Percentiles rank a stretch among this genome's conserved stretches.
Conservation (phyloP, 2,113 vertebrate genomes). For the Catharus bicknelli region DNA sequence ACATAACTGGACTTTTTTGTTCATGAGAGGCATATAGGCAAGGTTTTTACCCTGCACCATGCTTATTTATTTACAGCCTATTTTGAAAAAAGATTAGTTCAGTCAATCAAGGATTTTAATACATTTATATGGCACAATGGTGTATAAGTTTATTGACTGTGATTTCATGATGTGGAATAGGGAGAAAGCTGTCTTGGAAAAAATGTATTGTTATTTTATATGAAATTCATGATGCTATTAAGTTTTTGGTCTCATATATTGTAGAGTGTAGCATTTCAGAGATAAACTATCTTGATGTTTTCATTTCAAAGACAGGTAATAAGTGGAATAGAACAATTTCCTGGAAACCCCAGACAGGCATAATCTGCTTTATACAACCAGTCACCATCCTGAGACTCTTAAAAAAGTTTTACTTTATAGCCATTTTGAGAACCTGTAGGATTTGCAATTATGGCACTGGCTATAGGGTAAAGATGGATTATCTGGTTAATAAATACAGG, state of each 20-base stretch:
- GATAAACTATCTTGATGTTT: constrained; percentile 78
- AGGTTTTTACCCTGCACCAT: neutral
- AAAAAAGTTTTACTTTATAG: constrained; percentile 71
- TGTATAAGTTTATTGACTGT: constrained; percentile 51
- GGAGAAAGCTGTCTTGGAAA: constrained; percentile 47
- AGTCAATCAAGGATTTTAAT: constrained; percentile 53
- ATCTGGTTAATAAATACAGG: constrained; percentile 65
- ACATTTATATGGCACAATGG: constrained; percentile 33
- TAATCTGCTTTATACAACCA: constrained; percentile 71
- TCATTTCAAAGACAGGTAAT: constrained; percentile 80
- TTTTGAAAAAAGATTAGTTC: constrained; percentile 23
- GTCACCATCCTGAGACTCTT: constrained; percentile 63
- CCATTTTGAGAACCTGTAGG: constrained; percentile 51
- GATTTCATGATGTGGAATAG: constrained; percentile 41
- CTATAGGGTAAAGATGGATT: constrained; percentile 58
- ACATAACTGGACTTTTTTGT: neutral
- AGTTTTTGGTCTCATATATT: constrained; percentile 61
- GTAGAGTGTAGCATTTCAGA: constrained; percentile 69
- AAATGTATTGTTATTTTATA: constrained; percentile 76
- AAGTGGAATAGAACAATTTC: constrained; percentile 74
- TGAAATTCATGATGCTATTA: constrained; percentile 76
- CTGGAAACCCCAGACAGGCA: constrained; percentile 65
- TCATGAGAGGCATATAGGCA: neutral
- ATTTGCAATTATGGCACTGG: constrained; percentile 51
- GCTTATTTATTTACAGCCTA: constrained; percentile 30